These are phyloP conservation scores for Amphipyra berbera DNA, from an alignment of 2,888 invertebrate species.

Conservation along the genomic window DNA sequence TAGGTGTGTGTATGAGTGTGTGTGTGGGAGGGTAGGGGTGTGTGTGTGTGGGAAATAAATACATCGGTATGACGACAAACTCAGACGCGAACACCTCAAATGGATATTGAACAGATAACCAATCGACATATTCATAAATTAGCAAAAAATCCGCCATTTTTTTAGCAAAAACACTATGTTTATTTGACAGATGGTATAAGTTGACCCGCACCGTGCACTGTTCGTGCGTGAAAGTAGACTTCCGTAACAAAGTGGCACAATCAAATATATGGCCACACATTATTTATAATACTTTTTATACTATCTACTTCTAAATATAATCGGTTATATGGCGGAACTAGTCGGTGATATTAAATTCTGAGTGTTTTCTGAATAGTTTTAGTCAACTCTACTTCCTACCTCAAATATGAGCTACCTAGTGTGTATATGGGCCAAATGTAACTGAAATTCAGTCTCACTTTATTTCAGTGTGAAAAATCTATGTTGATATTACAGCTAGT, in stretches of 20 bases:
- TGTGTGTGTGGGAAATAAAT: too few relatives aligned
- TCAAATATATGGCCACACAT: constrained; percentile 53
- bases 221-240: constrained; percentile 53
- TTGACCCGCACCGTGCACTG: constrained; percentile 42
- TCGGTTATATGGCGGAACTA: constrained; percentile 25
- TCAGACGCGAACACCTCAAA: too few relatives aligned
- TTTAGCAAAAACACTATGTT: constrained; percentile 34
- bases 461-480: too few relatives aligned
- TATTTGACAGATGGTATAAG: constrained; percentile 35
- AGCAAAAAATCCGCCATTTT: constrained; percentile 38
- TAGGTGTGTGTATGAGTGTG: too few relatives aligned
- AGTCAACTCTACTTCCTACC: background rate
- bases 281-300: constrained; percentile 42
- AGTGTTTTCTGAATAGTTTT: constrained; percentile 1
- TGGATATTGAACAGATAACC: background rate
- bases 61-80: too few relatives aligned
- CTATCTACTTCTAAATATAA: constrained; percentile 29
- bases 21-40: too few relatives aligned
- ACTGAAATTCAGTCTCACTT: too few relatives aligned
- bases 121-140: constrained; percentile 1
- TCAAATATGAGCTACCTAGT: background rate
- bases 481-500: too few relatives aligned
- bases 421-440: background rate
- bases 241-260: constrained; percentile 54
- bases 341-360: constrained; percentile 17